Percentiles rank a stretch among this genome's conserved stretches.
Evolutionary conservation across 2,797 vertebrate species (phyloP).

Genomic region (Hephaestus fuliginosus): DNA sequence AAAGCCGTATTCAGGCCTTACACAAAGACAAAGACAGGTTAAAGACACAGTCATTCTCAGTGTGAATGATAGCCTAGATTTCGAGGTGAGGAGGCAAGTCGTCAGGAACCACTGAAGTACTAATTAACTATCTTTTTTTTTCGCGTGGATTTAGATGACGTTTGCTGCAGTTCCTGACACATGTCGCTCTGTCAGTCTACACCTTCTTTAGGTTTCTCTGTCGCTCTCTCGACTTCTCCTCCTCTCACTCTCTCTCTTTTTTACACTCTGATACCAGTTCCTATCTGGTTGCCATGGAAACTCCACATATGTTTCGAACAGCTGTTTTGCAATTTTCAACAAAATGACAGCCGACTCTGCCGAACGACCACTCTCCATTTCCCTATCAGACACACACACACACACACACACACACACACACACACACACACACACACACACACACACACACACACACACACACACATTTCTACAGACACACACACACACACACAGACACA

Average conservation of each 20-base stretch:
- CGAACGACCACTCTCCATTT: slow-evolving; percentile 30
- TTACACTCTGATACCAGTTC: slow-evolving; percentile 39
- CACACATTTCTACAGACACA: slow-evolving; percentile 21
- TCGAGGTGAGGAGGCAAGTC: background rate
- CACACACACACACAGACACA: slow-evolving; percentile 22
- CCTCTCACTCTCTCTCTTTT: slow-evolving; percentile 12
- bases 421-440: slow-evolving; percentile 9
- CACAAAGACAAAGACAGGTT: background rate
- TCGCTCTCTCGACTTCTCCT: background rate
- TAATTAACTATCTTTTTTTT: background rate
- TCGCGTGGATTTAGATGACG: background rate
- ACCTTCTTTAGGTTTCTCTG: slow-evolving; percentile 33
- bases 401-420: slow-evolving; percentile 16
- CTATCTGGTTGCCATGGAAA: slow-evolving; percentile 83
- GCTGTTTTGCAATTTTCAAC: slow-evolving; percentile 80
- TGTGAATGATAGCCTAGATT: background rate
- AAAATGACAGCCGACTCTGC: slow-evolving; percentile 67
- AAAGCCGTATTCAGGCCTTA: slow-evolving; percentile 4
- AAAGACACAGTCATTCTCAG: background rate
- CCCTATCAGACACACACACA: slow-evolving; percentile 13
- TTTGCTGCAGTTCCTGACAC: background rate
- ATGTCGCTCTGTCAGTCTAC: background rate
- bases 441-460: slow-evolving; percentile 20
- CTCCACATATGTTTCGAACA: slow-evolving; percentile 79
- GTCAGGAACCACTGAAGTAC: background rate